A percentile compares a stretch with the other conserved stretches of the same genome.
These are phyloP conservation scores for Bombus superbus DNA, from an alignment of 1,140 invertebrate species.

Conservation along the genomic window DNA sequence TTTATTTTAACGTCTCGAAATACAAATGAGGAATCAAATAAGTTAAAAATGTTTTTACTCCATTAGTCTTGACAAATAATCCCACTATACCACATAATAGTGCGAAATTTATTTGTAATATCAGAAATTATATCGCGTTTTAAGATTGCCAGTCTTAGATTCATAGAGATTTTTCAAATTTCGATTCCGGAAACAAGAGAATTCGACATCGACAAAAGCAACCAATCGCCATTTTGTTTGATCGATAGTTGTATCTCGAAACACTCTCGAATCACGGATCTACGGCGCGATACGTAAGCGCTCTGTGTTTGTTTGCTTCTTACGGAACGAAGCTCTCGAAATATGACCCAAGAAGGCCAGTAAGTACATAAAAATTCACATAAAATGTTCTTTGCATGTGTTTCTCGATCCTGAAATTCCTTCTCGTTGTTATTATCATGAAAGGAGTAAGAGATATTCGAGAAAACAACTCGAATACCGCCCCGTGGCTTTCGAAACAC, in stretches of 20 bases:
- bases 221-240: constrained; percentile 50
- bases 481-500: constrained; percentile 68
- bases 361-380: constrained; percentile 70
- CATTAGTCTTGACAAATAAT: not conserved
- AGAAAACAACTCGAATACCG: constrained; percentile 42
- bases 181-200: constrained; percentile 37
- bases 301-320: constrained; percentile 74
- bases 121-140: not conserved
- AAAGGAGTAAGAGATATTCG: not conserved
- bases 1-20: not conserved
- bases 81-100: no score
- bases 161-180: constrained; percentile 17
- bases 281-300: constrained; percentile 67
- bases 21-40: not conserved
- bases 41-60: not conserved
- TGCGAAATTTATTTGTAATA: not conserved
- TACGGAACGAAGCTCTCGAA: constrained; percentile 54
- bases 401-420: not conserved
- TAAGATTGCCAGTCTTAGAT: not conserved
- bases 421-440: not conserved
- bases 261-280: constrained; percentile 65
- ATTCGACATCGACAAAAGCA: constrained; percentile 5
- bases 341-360: constrained; percentile 81
- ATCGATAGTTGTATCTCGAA: constrained; percentile 68
- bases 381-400: constrained; percentile 1